Evolutionary conservation across 2,797 vertebrate genomes (phyloP).

Genomic region (Takifugu rubripes): DNA sequence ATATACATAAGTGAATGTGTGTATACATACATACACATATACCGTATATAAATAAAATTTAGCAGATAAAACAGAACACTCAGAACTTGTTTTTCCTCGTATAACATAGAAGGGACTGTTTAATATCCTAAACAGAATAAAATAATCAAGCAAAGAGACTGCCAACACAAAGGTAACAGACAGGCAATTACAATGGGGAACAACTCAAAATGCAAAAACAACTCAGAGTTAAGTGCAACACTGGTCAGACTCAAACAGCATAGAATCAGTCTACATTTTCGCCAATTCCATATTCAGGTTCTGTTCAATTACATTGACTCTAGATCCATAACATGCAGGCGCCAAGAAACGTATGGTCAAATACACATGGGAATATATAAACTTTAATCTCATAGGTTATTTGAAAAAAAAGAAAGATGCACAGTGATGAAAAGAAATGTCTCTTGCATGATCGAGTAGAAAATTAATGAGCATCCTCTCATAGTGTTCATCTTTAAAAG

Average conservation of each 20-base stretch:
- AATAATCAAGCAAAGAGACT: slow-evolving; percentile 82
- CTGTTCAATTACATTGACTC: slow-evolving; percentile 84
- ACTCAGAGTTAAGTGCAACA: slow-evolving; percentile 86
- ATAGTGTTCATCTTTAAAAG: slow-evolving; percentile 78
- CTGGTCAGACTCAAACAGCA: slow-evolving; percentile 81
- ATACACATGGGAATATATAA: slow-evolving; percentile 74
- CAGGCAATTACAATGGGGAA: slow-evolving; percentile 74
- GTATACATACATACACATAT: no score
- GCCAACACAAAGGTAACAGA: slow-evolving; percentile 85
- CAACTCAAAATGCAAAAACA: slow-evolving; percentile 39
- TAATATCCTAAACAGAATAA: slow-evolving; percentile 69
- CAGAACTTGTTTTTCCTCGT: slow-evolving; percentile 72
- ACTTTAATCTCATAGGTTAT: slow-evolving; percentile 80
- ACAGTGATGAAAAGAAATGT: slow-evolving; percentile 75
- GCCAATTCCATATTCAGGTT: slow-evolving; percentile 77
- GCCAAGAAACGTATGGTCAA: slow-evolving; percentile 83
- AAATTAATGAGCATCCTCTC: slow-evolving; percentile 68
- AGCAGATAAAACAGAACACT: slow-evolving; percentile 81
- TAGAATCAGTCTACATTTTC: slow-evolving; percentile 76
- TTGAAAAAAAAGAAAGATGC: slow-evolving; percentile 80
- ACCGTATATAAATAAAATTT: slow-evolving; percentile 56
- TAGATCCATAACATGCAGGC: slow-evolving; percentile 88
- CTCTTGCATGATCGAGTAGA: slow-evolving; percentile 79
- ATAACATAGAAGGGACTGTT: slow-evolving; percentile 69
- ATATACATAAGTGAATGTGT: no score